Percentiles rank a stretch among this genome's conserved stretches.
These are phyloP conservation scores for Pelochelys cantorii DNA, from an alignment of 2,797 vertebrate species.

Conservation along the genomic window DNA sequence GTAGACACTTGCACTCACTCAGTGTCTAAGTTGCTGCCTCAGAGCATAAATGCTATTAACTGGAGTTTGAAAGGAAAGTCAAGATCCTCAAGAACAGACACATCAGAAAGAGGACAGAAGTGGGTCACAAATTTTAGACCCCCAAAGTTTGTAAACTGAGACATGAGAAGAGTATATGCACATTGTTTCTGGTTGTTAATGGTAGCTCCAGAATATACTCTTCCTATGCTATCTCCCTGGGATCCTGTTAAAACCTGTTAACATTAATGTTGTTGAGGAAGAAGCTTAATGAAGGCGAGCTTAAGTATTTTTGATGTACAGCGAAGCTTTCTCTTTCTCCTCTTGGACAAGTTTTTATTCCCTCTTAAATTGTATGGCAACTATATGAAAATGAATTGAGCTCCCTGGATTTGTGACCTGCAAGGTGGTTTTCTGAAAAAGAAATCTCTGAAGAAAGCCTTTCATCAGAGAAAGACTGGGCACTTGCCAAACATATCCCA, in stretches of 20 bases:
- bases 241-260: background rate
- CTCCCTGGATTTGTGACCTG: background rate
- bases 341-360: background rate
- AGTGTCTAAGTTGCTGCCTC: background rate
- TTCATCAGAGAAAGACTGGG: slow-evolving; percentile 8
- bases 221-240: background rate
- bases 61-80: background rate
- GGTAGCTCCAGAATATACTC: background rate
- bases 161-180: background rate
- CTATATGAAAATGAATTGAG: background rate
- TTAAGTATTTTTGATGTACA: slow-evolving; percentile 1
- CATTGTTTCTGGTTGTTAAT: background rate
- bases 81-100: background rate
- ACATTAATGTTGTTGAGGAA: background rate
- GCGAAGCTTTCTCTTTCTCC: background rate
- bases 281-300: background rate
- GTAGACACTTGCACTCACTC: background rate
- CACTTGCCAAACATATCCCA: slow-evolving; percentile 21
- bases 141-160: rapidly evolving
- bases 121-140: background rate
- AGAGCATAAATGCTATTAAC: background rate
- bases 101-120: slow-evolving; percentile 9
- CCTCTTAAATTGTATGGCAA: background rate
- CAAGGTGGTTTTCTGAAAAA: background rate
- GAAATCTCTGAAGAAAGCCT: background rate